A percentile compares a stretch with the other conserved stretches of the same genome.
phyloP scores from a whole-genome alignment of 2,113 vertebrate genomes.

The Corynorhinus townsendii region DNA sequence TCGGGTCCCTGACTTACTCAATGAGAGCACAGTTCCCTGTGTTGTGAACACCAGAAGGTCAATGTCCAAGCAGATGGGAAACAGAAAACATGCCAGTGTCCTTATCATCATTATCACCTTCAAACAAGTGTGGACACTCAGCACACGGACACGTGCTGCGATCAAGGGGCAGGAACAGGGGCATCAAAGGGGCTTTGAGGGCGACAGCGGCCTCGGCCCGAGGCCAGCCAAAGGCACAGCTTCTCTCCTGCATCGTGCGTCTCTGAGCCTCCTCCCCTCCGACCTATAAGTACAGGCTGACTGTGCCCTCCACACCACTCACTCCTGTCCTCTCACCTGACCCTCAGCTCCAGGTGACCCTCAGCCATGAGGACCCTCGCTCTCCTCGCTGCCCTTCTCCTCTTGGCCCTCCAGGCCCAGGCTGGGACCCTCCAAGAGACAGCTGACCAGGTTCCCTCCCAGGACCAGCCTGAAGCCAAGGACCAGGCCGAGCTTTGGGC shows the following conservation, averaged over 20 bases:
- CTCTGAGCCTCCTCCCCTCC: background rate
- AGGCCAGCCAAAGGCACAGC: fast-evolving
- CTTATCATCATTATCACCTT: background rate
- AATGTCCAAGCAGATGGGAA: background rate
- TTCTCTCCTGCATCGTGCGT: fast-evolving
- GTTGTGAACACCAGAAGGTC: background rate
- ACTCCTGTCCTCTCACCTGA: fast-evolving
- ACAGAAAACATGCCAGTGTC: background rate
- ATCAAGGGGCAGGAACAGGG: background rate
- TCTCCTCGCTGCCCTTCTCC: background rate
- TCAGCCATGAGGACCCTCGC: background rate
- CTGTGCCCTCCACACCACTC: background rate
- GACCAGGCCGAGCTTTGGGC: too few relatives aligned
- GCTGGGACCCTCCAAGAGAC: background rate
- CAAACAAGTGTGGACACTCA: background rate
- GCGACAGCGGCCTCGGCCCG: fast-evolving
- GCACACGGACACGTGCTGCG: fast-evolving
- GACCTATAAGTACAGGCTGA: background rate
- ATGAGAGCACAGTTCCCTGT: background rate
- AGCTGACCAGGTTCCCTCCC: background rate
- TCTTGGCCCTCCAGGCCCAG: background rate
- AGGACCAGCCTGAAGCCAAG: background rate
- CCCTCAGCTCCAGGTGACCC: background rate
- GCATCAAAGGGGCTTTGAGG: background rate
- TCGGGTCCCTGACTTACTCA: background rate